Evolutionary conservation across 2,888 invertebrate genomes (phyloP).

Genomic region (Campoplex capitator): DNA sequence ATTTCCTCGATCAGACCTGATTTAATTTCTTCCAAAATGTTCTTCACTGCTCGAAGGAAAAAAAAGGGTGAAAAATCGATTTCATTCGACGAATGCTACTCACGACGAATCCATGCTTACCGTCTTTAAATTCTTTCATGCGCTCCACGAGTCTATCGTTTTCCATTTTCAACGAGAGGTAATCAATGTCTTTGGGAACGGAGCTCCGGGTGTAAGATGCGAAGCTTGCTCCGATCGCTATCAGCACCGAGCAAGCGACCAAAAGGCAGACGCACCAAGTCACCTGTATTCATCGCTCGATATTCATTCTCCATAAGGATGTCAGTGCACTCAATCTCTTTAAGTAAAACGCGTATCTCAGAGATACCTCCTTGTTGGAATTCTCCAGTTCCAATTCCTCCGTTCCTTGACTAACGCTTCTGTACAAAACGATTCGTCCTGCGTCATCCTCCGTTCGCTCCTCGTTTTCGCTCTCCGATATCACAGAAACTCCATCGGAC

Average conservation of each 20-base stretch:
- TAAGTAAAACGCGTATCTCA: slow-evolving; percentile 14
- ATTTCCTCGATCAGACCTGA: background rate
- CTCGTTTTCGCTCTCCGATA: slow-evolving; percentile 63
- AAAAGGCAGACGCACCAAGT: slow-evolving; percentile 36
- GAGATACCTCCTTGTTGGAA: slow-evolving; percentile 49
- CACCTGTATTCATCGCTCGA: background rate
- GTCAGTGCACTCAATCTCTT: background rate
- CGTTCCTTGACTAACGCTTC: background rate
- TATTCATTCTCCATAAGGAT: background rate
- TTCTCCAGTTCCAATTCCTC: background rate
- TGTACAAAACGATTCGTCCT: slow-evolving; percentile 14
- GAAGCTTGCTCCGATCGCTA: slow-evolving; percentile 44
- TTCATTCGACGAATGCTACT: background rate
- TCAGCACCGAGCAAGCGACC: slow-evolving; percentile 52
- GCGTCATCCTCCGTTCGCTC: slow-evolving; percentile 2
- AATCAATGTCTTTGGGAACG: slow-evolving; percentile 26
- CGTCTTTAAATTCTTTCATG: slow-evolving; percentile 39
- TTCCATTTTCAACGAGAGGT: slow-evolving; percentile 26
- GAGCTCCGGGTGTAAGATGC: background rate
- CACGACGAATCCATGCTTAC: slow-evolving; percentile 15
- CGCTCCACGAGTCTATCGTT: slow-evolving; percentile 29
- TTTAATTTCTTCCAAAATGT: slow-evolving; percentile 11
- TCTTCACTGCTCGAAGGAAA: background rate
- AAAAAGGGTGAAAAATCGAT: background rate
- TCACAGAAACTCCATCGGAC: slow-evolving; percentile 69